These are phyloP conservation scores for Hirundo rustica DNA, from an alignment of 2,797 vertebrate genomes.

Conservation along the genomic window DNA sequence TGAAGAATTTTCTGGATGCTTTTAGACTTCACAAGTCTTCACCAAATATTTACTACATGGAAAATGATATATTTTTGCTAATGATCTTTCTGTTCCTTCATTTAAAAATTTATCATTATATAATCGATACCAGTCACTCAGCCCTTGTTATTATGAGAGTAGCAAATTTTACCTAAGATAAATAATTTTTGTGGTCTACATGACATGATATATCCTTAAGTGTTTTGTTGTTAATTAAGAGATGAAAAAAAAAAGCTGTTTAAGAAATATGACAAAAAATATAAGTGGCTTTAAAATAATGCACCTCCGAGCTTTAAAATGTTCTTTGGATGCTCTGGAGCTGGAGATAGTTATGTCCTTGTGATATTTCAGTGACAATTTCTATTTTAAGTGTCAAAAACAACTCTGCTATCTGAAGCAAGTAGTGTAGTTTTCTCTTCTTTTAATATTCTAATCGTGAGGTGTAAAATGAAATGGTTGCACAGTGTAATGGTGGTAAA, in stretches of 20 bases:
- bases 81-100: background rate
- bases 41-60: background rate
- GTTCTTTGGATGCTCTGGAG: conserved; percentile 61
- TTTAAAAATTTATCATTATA: background rate
- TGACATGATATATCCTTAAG: conserved; percentile 11
- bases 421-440: conserved; percentile 77
- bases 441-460: conserved; percentile 94
- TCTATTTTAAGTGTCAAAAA: conserved; percentile 83
- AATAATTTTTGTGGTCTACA: background rate
- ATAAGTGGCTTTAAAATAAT: conserved; percentile 70
- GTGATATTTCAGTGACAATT: conserved; percentile 81
- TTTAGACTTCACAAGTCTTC: background rate
- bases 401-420: conserved; percentile 76
- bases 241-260: background rate
- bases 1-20: background rate
- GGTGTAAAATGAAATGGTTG: conserved; percentile 97
- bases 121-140: background rate
- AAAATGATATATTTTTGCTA: background rate
- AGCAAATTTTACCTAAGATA: conserved; percentile 32
- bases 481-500: conserved; percentile 89
- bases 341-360: conserved; percentile 71
- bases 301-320: conserved; percentile 59
- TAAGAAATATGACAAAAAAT: conserved; percentile 59
- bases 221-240: conserved; percentile 61
- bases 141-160: background rate